Evolutionary conservation across 92 coral and sea anemone genomes (phyloP), one percentile per base, ranked within the genome.

Genomic region (Nematostella vectensis): DNA sequence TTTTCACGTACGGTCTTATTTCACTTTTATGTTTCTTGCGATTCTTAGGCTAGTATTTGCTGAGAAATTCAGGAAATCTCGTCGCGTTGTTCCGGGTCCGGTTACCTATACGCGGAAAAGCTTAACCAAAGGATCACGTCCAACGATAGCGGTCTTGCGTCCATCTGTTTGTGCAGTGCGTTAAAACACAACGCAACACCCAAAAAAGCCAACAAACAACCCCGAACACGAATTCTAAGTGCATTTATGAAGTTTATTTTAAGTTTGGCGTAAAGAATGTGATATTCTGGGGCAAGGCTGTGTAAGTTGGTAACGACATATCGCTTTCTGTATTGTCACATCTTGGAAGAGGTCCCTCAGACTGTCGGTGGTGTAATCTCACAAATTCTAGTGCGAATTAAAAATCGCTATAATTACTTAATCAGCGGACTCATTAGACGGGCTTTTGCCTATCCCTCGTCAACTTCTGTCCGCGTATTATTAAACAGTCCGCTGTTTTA

Each of bases 401-500:
- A 78, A 68, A 55, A 47, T 67, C 23, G 36, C 58, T 60, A 68
- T 80, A 70, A 80, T 75, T 71, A 70, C 77, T 75, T 85, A 80
- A 85, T 80, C 62, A 65, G 30, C 77, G 36, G 54, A 56, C 36
- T 71, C 72, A 80, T 75, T 72, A 70, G 59, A 31, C 55, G 54
- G 50, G 72, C 58, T 79, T 61, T 67, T 30, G 61, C 53, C 62
- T 54, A 70, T 78, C 67, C 95, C 67, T 68, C 95, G 83, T 54
- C 48, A 28, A 36, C 45, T 39, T 33, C 28, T n/a, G 42, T 45
- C 51, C 9, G 9, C 51, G 21, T 10, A 9, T 19, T 6, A 4
- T 10, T 4, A 6, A 17, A 45, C 9, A 10, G 9, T 45, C 9
- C 9, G 18, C 12, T 11, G 9, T 45, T 45, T 11, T 45, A 51